Evolutionary conservation across 2,113 vertebrate genomes (phyloP).

Genomic region (Elgaria multicarinata): DNA sequence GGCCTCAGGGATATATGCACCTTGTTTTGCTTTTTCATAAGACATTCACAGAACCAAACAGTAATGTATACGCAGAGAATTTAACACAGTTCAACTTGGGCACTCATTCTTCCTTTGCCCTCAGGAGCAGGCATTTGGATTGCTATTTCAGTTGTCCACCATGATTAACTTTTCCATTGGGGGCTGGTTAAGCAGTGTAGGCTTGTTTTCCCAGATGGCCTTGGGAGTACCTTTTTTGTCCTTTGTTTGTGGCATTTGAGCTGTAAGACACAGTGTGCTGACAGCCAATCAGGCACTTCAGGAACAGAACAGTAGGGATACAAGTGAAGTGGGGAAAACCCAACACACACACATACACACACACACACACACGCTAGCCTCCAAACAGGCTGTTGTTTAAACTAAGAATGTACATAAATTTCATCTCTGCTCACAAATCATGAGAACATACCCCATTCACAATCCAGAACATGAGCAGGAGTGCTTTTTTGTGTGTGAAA

Average conservation of each 20-base stretch:
- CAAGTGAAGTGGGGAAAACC: constrained; percentile 8
- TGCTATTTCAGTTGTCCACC: constrained; percentile 60
- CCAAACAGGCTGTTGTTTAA: constrained; percentile 52
- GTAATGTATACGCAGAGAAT: constrained; percentile 30
- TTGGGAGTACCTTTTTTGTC: constrained; percentile 22
- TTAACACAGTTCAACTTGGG: constrained; percentile 22
- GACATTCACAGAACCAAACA: neutral
- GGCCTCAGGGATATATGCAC: constrained; percentile 19
- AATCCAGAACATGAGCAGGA: no score
- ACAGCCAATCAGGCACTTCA: neutral
- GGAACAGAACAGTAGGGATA: neutral
- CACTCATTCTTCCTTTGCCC: constrained; percentile 37
- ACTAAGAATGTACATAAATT: no score
- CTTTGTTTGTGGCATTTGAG: neutral
- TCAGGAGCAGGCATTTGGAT: constrained; percentile 26
- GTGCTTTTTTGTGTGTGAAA: no score
- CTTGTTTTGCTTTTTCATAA: constrained; percentile 10
- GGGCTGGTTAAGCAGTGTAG: constrained; percentile 25
- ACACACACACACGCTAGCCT: neutral
- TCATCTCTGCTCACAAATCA: no score
- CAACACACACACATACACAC: neutral
- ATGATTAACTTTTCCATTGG: constrained; percentile 1
- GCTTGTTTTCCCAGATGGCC: constrained; percentile 45
- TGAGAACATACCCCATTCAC: no score
- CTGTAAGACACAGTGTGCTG: constrained; percentile 24